Evolutionary conservation across 2,888 invertebrate species (phyloP).

Genomic region (Chironomus tentans): DNA sequence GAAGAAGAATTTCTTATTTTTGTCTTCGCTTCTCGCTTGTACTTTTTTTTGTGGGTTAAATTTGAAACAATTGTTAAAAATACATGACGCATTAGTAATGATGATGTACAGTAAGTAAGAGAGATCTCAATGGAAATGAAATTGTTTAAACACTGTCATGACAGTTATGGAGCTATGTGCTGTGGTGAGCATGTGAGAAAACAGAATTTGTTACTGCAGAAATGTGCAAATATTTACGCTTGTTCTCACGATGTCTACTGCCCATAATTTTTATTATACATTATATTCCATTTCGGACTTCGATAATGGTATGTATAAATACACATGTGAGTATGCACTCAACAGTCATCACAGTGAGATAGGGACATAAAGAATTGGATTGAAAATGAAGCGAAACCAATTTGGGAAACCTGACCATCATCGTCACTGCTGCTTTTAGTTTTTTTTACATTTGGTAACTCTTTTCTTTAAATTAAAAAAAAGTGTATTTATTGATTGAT

Average conservation of each 20-base stretch:
- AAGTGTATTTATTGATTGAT: background rate
- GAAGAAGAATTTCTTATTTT: background rate
- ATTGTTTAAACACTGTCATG: slow-evolving; percentile 4
- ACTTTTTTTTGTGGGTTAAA: background rate
- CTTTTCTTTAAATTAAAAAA: background rate
- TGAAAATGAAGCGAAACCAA: slow-evolving; percentile 4
- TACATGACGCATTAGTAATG: slow-evolving; percentile 1
- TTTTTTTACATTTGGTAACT: background rate
- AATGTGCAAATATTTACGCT: slow-evolving; percentile 8
- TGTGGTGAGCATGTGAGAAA: background rate
- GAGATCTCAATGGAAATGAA: slow-evolving; percentile 5
- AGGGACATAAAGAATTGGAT: background rate
- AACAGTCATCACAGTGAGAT: background rate
- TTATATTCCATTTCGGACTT: background rate
- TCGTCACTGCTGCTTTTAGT: background rate
- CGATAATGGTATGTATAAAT: background rate
- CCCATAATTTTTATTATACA: slow-evolving; percentile 2
- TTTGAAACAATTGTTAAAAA: background rate
- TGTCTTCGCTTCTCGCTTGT: background rate
- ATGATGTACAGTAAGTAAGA: background rate
- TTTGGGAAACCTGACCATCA: slow-evolving; percentile 9
- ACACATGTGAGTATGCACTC: no score
- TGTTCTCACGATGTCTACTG: slow-evolving; percentile 10
- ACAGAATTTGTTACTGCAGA: background rate
- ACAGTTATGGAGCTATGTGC: background rate